phyloP scores from a whole-genome alignment of 2,113 vertebrate genomes.

The Lutjanus erythropterus region DNA sequence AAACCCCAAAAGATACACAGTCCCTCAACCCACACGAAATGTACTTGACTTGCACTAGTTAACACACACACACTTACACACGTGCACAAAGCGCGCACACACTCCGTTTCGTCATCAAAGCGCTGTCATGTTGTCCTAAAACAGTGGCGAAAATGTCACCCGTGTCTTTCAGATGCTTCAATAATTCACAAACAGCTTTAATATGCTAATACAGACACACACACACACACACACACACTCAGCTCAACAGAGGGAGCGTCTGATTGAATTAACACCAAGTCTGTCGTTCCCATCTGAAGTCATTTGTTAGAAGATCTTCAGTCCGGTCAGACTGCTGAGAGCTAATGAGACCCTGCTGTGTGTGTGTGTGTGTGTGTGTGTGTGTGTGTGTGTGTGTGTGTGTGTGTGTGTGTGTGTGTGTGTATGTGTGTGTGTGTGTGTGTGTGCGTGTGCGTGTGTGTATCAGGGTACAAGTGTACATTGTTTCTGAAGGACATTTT shows the following conservation, averaged over 20 bases:
- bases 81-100: slow-evolving; percentile 29
- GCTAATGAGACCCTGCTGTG: slow-evolving; percentile 44
- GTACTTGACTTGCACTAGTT: slow-evolving; percentile 2
- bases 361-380: slow-evolving; percentile 36
- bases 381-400: not conserved
- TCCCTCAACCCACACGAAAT: not conserved
- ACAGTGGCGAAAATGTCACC: slow-evolving; percentile 61
- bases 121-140: slow-evolving; percentile 42
- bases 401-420: slow-evolving; percentile 36
- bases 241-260: slow-evolving; percentile 37
- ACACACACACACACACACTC: slow-evolving; percentile 21
- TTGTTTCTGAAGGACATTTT: not conserved
- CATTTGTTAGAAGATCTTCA: slow-evolving; percentile 59
- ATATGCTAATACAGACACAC: slow-evolving; percentile 52
- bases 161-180: slow-evolving; percentile 66
- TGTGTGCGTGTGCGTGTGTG: slow-evolving; percentile 19
- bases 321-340: slow-evolving; percentile 41
- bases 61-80: slow-evolving; percentile 7
- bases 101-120: slow-evolving; percentile 69
- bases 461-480: no score
- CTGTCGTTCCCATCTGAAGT: slow-evolving; percentile 55
- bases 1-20: not conserved
- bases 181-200: slow-evolving; percentile 67
- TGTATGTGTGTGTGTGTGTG: slow-evolving; percentile 25
- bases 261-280: slow-evolving; percentile 50